phyloP scores from a whole-genome alignment of 2,113 vertebrate genomes.

The Donacobius atricapilla region DNA sequence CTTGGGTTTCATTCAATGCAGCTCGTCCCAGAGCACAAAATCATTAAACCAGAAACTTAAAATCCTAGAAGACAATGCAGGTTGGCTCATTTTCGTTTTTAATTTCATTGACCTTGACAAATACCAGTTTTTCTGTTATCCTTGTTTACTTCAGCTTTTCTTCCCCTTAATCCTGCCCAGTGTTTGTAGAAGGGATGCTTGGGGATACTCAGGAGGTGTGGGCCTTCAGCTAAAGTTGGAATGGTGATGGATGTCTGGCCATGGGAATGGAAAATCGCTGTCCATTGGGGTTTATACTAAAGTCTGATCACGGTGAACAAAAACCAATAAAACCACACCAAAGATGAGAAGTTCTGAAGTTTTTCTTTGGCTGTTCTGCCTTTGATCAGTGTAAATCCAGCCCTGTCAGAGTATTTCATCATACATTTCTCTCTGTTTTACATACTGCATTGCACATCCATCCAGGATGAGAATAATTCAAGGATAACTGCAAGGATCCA shows the following conservation, averaged over 20 bases:
- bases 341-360: neutral
- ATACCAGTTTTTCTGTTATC: neutral
- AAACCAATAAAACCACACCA: neutral
- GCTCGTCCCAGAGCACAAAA: neutral
- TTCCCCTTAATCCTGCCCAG: neutral
- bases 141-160: neutral
- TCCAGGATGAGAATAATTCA: neutral
- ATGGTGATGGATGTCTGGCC: neutral
- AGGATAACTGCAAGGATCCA: neutral
- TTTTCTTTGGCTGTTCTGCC: neutral
- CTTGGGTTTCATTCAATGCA: neutral
- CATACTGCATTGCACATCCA: neutral
- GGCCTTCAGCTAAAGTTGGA: neutral
- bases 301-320: neutral
- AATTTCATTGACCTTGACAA: neutral
- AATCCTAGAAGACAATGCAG: neutral
- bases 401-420: neutral
- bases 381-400: neutral
- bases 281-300: neutral
- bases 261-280: neutral
- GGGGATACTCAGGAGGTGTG: neutral
- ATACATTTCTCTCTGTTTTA: neutral
- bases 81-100: neutral
- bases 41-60: neutral
- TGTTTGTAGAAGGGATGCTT: neutral